Conservation (phyloP, 2,113 vertebrate species). For the Bubo bubo region DNA sequence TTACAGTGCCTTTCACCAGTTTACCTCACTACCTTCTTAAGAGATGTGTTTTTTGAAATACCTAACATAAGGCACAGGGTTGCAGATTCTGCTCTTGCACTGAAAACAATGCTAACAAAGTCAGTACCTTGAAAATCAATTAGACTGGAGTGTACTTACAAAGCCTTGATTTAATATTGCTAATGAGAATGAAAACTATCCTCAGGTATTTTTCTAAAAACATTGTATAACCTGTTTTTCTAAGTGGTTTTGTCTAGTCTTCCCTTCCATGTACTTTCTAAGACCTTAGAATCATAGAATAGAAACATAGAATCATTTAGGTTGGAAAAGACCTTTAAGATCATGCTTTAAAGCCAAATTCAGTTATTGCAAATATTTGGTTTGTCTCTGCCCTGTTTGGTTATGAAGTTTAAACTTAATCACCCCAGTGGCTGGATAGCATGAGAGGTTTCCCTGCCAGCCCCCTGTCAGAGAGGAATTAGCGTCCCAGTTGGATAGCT, state of each 20-base stretch:
- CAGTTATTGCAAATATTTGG: conserved; percentile 55
- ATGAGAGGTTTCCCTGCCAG: background rate
- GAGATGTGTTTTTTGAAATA: background rate
- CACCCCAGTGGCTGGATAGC: background rate
- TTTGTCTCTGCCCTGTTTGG: conserved; percentile 58
- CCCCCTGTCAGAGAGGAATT: background rate
- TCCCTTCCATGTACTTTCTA: background rate
- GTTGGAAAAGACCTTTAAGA: background rate
- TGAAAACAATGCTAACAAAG: background rate
- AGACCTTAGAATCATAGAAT: background rate
- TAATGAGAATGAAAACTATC: background rate
- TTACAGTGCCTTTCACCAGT: background rate
- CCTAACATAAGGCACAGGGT: background rate
- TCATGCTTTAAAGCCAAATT: background rate
- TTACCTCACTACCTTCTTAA: background rate
- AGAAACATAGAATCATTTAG: too few relatives aligned
- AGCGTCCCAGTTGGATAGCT: background rate
- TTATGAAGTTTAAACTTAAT: conserved; percentile 40
- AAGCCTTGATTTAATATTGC: background rate
- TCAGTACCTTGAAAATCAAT: background rate
- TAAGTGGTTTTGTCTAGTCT: background rate
- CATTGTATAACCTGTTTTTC: background rate
- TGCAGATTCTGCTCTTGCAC: background rate
- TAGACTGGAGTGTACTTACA: background rate
- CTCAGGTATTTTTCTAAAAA: background rate